Conservation (phyloP, 2,797 vertebrate genomes). For the Rhinophrynus dorsalis region DNA sequence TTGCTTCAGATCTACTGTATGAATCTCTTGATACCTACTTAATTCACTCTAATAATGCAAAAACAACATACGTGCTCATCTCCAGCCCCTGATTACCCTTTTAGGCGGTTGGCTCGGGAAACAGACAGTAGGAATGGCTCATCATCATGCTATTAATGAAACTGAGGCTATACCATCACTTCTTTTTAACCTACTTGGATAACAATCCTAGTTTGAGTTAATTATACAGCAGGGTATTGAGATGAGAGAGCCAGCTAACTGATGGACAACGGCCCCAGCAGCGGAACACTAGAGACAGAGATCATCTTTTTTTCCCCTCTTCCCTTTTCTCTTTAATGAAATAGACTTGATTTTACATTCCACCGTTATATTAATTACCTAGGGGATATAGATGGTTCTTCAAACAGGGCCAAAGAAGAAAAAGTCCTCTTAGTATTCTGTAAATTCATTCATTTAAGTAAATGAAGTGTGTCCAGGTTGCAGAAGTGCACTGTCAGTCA, state of each 20-base stretch:
- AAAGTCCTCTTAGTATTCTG: slow-evolving; percentile 38
- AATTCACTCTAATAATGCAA: slow-evolving; percentile 50
- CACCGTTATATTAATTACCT: slow-evolving; percentile 41
- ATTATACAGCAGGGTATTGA: slow-evolving; percentile 48
- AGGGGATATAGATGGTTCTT: slow-evolving; percentile 47
- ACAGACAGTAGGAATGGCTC: slow-evolving; percentile 54
- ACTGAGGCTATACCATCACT: slow-evolving; percentile 35
- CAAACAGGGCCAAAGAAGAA: slow-evolving; percentile 37
- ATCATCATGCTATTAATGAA: slow-evolving; percentile 51
- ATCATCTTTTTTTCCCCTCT: slow-evolving; percentile 25
- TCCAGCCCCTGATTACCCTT: slow-evolving; percentile 51
- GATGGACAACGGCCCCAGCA: slow-evolving; percentile 43
- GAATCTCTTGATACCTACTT: slow-evolving; percentile 51
- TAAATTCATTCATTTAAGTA: slow-evolving; percentile 44
- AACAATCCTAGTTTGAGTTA: slow-evolving; percentile 46
- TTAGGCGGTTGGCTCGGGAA: slow-evolving; percentile 41
- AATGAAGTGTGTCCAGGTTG: slow-evolving; percentile 28
- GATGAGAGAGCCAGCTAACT: slow-evolving; percentile 39
- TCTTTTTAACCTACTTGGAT: slow-evolving; percentile 42
- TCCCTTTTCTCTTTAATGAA: slow-evolving; percentile 44
- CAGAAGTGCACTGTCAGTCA: slow-evolving; percentile 4
- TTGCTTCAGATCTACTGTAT: slow-evolving; percentile 47
- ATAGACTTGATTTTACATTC: slow-evolving; percentile 47
- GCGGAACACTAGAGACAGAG: slow-evolving; percentile 41
- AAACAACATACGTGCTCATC: slow-evolving; percentile 48